Percentiles rank a stretch among this genome's conserved stretches.
phyloP scores from a whole-genome alignment of 30 jellyfish, hydroid and myxozoan genomes.

The Rhopilema esculentum region DNA sequence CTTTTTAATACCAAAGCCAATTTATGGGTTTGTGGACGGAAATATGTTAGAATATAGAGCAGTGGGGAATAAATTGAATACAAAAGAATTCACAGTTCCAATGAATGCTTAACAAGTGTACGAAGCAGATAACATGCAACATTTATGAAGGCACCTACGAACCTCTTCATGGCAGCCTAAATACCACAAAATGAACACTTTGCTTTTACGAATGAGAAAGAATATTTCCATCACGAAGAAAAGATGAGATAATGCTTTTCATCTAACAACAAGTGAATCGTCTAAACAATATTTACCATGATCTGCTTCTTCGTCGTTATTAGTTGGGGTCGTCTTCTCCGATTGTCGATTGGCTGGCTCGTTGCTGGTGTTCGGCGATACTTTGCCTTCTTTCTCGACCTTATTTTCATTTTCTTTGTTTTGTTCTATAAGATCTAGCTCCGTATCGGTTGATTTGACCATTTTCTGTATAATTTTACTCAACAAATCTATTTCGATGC shows the following conservation, averaged over 20 bases:
- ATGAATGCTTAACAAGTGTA: background rate
- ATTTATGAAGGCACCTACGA: conserved; percentile 24
- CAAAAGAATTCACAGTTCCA: conserved; percentile 4
- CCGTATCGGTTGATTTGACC: conserved; percentile 86
- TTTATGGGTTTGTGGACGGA: background rate
- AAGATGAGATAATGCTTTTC: background rate
- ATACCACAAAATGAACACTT: conserved; percentile 42
- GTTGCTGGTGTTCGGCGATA: conserved; percentile 57
- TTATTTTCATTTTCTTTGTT: conserved; percentile 61
- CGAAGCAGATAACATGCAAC: conserved; percentile 22
- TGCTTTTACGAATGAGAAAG: background rate
- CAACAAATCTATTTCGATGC: conserved; percentile 6
- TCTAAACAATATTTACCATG: conserved; percentile 22
- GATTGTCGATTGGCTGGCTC: conserved; percentile 9
- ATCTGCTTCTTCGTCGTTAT: conserved; percentile 46
- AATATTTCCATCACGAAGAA: background rate
- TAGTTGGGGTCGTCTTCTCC: conserved; percentile 18
- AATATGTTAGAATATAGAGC: background rate
- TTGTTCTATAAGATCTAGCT: conserved; percentile 57
- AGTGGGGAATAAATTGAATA: background rate
- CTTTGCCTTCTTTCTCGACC: conserved; percentile 39
- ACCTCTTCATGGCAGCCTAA: background rate
- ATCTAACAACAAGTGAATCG: background rate
- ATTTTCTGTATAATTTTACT: conserved; percentile 34
- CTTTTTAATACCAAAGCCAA: background rate